These are phyloP conservation scores for Orbicella faveolata DNA, from an alignment of 64 coral and sea anemone genomes.

Conservation along the genomic window DNA sequence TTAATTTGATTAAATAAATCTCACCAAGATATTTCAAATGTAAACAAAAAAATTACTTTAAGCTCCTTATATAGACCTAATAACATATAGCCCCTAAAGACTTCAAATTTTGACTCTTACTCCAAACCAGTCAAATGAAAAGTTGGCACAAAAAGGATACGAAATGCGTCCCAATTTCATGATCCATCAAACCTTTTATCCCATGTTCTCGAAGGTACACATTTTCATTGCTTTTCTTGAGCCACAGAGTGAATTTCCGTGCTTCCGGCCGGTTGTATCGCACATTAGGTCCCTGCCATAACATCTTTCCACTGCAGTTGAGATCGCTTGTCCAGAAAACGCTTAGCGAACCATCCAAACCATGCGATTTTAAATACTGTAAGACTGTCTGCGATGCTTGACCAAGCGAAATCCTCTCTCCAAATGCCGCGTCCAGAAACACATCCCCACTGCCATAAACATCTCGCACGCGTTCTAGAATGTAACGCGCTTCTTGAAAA, in stretches of 20 bases:
- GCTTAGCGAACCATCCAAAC: constrained; percentile 79
- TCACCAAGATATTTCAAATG: not conserved
- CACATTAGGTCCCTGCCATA: constrained; percentile 89
- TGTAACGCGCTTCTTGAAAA: constrained; percentile 69
- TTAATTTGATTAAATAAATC: constrained; percentile 12
- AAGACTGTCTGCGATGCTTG: constrained; percentile 84
- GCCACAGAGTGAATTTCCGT: constrained; percentile 80
- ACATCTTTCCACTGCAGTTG: constrained; percentile 82
- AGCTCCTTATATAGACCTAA: too few species aligned
- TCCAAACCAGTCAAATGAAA: not conserved
- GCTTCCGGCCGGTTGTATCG: constrained; percentile 88
- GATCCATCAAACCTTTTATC: constrained; percentile 87
- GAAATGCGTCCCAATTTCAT: constrained; percentile 99
- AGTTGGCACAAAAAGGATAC: constrained; percentile 76
- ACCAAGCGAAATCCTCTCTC: constrained; percentile 54
- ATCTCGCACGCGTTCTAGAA: constrained; percentile 87
- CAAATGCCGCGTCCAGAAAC: constrained; percentile 85
- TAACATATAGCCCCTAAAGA: too few species aligned
- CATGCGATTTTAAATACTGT: constrained; percentile 78
- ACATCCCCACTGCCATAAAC: constrained; percentile 77
- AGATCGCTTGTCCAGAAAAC: constrained; percentile 91
- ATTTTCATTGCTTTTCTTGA: constrained; percentile 88
- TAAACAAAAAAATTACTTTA: too few species aligned
- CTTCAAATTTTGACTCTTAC: not conserved
- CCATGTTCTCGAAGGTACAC: constrained; percentile 87